Evolutionary conservation across 2,888 invertebrate species (phyloP).

Genomic region (Aphidius colemani): DNA sequence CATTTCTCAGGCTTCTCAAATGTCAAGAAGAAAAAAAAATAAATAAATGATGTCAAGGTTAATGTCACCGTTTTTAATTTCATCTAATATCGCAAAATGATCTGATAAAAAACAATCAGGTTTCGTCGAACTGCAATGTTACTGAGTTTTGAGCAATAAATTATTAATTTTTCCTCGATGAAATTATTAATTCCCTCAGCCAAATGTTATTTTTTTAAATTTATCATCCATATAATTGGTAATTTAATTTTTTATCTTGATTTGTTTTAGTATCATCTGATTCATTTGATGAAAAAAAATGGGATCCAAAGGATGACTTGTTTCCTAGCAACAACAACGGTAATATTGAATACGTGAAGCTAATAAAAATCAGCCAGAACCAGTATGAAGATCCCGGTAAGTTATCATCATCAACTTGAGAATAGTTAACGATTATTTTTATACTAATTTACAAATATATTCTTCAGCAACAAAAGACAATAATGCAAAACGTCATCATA

Average conservation of each 20-base stretch:
- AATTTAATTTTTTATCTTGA: conserved; percentile 2
- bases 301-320: conserved; percentile 32
- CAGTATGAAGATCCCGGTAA: conserved; percentile 62
- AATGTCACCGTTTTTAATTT: not conserved
- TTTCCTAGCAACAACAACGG: conserved; percentile 35
- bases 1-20: conserved; percentile 25
- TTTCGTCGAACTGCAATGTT: not conserved
- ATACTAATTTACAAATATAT: too few species aligned
- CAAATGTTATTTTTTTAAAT: not conserved
- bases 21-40: conserved; percentile 11
- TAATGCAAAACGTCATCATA: conserved; percentile 61
- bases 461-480: conserved; percentile 42
- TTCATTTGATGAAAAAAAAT: not conserved
- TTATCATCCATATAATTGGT: conserved; percentile 1
- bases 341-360: conserved; percentile 64
- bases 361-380: conserved; percentile 64
- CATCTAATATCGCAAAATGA: not conserved
- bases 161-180: too few species aligned
- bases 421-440: too few species aligned
- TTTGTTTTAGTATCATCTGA: conserved; percentile 11
- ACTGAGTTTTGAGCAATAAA: not conserved
- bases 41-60: conserved; percentile 10
- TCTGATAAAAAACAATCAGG: not conserved
- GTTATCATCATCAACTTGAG: too few species aligned
- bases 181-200: too few species aligned